Conservation (phyloP, 2,113 vertebrate genomes). For the Amphiprion percula region DNA sequence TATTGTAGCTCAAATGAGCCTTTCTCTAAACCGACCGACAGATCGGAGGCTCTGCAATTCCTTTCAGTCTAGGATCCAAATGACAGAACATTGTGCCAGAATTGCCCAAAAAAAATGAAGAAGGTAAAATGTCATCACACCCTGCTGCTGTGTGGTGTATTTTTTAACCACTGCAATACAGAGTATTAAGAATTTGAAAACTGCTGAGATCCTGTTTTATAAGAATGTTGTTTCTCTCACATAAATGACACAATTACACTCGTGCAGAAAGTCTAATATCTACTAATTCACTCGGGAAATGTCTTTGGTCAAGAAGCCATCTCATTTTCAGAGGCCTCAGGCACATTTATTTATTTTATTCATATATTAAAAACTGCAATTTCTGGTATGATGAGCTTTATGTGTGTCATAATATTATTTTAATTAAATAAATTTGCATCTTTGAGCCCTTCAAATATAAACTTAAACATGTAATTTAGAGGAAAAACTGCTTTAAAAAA, state of each 20-base stretch:
- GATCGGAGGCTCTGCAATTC: conserved; percentile 22
- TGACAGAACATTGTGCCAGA: conserved; percentile 22
- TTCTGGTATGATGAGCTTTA: background rate
- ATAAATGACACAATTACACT: conserved; percentile 21
- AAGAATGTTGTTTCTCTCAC: background rate
- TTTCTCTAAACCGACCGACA: conserved; percentile 14
- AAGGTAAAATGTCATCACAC: background rate
- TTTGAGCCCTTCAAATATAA: background rate
- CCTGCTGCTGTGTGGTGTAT: background rate
- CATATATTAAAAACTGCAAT: conserved; percentile 2
- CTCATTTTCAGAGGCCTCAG: conserved; percentile 31
- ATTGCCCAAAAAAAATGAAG: conserved; percentile 3
- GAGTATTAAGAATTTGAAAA: too few relatives aligned
- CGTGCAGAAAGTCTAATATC: conserved; percentile 22
- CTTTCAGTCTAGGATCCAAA: conserved; percentile 40
- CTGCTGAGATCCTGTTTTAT: too few relatives aligned
- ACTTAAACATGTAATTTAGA: background rate
- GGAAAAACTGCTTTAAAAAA: background rate
- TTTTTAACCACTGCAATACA: background rate
- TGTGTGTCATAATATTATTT: background rate
- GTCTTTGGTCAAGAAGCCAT: conserved; percentile 27
- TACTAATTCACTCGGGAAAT: conserved; percentile 13
- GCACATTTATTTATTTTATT: background rate
- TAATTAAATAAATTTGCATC: too few relatives aligned
- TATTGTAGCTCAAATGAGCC: conserved; percentile 25